Evolutionary conservation across 37 sponge, comb jelly and placozoan genomes (phyloP).

Genomic region (Eunapius fragilis): DNA sequence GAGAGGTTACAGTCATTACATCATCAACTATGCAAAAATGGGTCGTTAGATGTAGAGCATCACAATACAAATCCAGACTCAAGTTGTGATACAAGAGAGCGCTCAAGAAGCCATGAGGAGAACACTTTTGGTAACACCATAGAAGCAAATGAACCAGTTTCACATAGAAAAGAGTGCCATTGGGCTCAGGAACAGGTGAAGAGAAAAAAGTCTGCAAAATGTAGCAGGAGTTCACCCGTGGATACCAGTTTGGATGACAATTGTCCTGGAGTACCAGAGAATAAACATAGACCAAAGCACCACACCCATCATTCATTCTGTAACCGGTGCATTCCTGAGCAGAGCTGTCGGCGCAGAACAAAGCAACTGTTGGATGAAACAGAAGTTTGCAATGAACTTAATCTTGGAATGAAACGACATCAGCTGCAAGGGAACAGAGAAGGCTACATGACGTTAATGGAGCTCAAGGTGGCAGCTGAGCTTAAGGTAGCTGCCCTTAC

Average conservation of each 20-base stretch:
- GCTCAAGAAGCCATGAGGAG: neutral
- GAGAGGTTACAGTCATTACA: neutral
- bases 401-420: neutral
- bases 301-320: conserved; percentile 20
- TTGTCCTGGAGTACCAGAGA: conserved; percentile 39
- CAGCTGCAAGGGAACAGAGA: neutral
- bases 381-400: neutral
- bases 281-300: neutral
- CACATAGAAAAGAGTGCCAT: neutral
- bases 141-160: neutral
- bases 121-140: neutral
- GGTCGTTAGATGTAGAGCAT: neutral
- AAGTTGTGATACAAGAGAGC: neutral
- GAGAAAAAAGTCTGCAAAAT: neutral
- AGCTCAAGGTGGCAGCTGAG: neutral
- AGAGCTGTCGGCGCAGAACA: neutral
- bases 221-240: conserved; percentile 3
- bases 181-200: neutral
- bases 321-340: conserved; percentile 18
- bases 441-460: neutral
- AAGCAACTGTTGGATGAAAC: neutral
- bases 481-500: neutral
- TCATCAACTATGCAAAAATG: neutral
- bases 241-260: conserved; percentile 54
- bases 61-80: neutral